Conservation (phyloP, 2,113 vertebrate genomes). For the Lagopus muta region DNA sequence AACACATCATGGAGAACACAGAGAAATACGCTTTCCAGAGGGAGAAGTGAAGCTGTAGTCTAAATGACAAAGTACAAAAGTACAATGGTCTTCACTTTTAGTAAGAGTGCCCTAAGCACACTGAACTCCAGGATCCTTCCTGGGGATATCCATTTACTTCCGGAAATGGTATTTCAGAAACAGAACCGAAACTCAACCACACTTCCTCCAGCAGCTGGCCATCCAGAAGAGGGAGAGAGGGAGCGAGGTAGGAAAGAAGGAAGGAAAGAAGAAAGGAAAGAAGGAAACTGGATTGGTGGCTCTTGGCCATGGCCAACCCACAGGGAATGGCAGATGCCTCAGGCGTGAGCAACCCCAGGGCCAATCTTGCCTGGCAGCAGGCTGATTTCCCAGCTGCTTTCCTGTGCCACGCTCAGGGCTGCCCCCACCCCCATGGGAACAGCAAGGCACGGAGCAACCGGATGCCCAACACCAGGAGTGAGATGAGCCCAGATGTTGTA, state of each 20-base stretch:
- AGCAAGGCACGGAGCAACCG: not conserved
- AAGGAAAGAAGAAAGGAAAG: not conserved
- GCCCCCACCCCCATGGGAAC: not conserved
- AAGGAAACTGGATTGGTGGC: not conserved
- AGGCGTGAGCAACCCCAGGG: not conserved
- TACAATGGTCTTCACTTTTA: not conserved
- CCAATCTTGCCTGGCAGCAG: not conserved
- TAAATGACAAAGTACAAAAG: not conserved
- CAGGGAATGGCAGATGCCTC: not conserved
- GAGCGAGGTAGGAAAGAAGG: not conserved
- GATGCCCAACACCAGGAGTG: not conserved
- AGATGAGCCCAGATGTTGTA: conserved; percentile 47
- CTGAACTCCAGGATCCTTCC: not conserved
- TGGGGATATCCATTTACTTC: not conserved
- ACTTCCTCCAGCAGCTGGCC: not conserved
- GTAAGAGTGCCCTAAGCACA: not conserved
- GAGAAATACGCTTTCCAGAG: not conserved
- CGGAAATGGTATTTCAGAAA: not conserved
- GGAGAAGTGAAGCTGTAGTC: not conserved
- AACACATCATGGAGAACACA: not conserved
- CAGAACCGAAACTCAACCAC: not conserved
- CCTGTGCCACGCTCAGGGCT: accelerated
- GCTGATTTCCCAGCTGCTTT: not conserved
- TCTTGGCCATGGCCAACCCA: not conserved
- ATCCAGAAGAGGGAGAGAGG: not conserved